Conservation (phyloP, 1,140 invertebrate genomes). For the Aphaenogaster ashmeadi region DNA sequence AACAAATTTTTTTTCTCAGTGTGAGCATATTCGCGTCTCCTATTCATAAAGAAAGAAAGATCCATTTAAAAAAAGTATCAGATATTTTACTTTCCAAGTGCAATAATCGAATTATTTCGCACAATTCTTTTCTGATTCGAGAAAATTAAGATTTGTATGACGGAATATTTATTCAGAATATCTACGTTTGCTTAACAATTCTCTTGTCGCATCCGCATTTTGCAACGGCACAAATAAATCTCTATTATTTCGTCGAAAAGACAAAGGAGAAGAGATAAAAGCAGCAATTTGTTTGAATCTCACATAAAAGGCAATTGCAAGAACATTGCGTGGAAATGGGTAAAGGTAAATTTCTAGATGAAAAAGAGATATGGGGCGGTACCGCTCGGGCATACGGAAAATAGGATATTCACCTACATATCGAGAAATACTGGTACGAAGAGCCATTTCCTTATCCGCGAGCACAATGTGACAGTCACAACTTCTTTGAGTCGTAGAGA, state of each 20-base stretch:
- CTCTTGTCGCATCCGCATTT: background rate
- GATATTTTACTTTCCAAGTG: background rate
- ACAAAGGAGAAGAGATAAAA: slow-evolving; percentile 43
- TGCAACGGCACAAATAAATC: slow-evolving; percentile 24
- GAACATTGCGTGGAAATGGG: slow-evolving; percentile 41
- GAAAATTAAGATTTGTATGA: slow-evolving; percentile 23
- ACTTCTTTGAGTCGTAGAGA: slow-evolving; percentile 34
- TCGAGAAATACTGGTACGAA: slow-evolving; percentile 22
- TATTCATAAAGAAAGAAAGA: background rate
- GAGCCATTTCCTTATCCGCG: slow-evolving; percentile 47
- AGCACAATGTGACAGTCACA: slow-evolving; percentile 15
- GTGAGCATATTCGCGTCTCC: background rate
- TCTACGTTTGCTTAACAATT: slow-evolving; percentile 16
- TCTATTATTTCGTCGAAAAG: slow-evolving; percentile 48
- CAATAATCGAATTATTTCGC: background rate
- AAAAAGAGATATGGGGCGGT: slow-evolving; percentile 35
- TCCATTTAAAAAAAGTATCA: background rate
- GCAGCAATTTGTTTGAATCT: slow-evolving; percentile 50
- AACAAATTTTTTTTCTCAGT: no score
- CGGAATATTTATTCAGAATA: background rate
- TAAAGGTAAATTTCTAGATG: slow-evolving; percentile 56
- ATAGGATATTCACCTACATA: slow-evolving; percentile 34
- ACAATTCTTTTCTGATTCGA: background rate
- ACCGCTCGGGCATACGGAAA: background rate
- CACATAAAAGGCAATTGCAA: slow-evolving; percentile 53